These are phyloP conservation scores for Bombyx mandarina DNA, from an alignment of 1,140 invertebrate genomes.

Conservation along the genomic window DNA sequence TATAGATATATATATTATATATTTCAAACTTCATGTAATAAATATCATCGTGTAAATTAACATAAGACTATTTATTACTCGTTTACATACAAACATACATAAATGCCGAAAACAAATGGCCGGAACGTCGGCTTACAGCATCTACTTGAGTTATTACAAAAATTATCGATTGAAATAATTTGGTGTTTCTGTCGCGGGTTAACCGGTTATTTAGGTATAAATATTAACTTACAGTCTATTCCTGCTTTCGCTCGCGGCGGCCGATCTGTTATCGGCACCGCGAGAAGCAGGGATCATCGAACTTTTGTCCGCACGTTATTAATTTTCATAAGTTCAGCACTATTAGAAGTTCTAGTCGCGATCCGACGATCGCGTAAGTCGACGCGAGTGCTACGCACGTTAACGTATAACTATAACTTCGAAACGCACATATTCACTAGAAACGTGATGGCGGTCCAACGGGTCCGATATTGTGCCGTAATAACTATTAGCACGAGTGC, in stretches of 20 bases:
- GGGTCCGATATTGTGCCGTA: conserved; percentile 40
- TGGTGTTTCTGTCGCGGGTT: conserved; percentile 56
- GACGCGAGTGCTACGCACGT: conserved; percentile 50
- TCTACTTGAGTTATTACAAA: conserved; percentile 43
- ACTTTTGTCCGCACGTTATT: conserved; percentile 52
- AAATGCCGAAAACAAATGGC: conserved; percentile 30
- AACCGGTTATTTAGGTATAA: conserved; percentile 51
- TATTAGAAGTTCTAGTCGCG: conserved; percentile 60
- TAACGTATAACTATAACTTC: conserved; percentile 70
- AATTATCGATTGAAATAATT: conserved; percentile 40
- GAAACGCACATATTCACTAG: conserved; percentile 65
- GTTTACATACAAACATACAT: conserved; percentile 14
- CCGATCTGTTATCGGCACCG: conserved; percentile 17
- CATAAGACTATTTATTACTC: conserved; percentile 3
- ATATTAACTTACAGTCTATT: conserved; percentile 58
- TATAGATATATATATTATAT: too few relatives aligned
- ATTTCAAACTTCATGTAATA: too few relatives aligned
- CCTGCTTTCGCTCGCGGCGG: not conserved
- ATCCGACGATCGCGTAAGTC: conserved; percentile 44
- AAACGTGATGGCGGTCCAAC: conserved; percentile 48
- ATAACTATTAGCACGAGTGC: conserved; percentile 15
- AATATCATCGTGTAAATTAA: conserved; percentile 6
- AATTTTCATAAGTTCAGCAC: conserved; percentile 68
- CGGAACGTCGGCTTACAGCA: conserved; percentile 50
- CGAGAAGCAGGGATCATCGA: conserved; percentile 37